Base-by-base conservation (phyloP, 2,888 invertebrate genomes). In the Megamerina dolium region DNA sequence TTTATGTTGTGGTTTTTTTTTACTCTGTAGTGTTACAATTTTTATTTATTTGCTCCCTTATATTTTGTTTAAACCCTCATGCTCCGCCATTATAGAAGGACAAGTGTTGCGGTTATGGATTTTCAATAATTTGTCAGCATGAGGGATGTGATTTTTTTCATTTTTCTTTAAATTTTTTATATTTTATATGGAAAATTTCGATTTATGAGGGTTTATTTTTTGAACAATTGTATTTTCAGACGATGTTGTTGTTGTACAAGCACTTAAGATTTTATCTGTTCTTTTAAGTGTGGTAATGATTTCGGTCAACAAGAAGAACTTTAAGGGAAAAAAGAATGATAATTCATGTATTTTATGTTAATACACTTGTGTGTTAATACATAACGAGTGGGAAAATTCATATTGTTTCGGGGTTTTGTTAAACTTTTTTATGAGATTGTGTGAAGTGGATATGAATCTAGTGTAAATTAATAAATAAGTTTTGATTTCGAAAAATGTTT, bases 31-130 rank as follows among this genome's bases (percentile, higher is more conserved):
- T 56, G 52, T 54, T 53, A 50, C 56, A 49, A 48, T 50, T 53
- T n/a, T 56, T 56, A 52, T 56, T 56, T 54, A 53, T 56, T 52
- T 51, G 45, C 49, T 41, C 43, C 45, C n/a, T n/a, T n/a, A n/a
- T n/a, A n/a, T n/a, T n/a, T n/a, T n/a, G n/a, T n/a, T n/a, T n/a
- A n/a, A n/a, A n/a, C n/a, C n/a, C n/a, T n/a, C n/a, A n/a, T n/a
- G n/a, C n/a, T n/a, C n/a, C 18, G n/a, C 29, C 5, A 13, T 32
- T 34, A 20, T 23, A 48, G 39, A 38, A 29, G 41, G 34, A 36
- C 48, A 50, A 53, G 54, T 50, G 53, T 50, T 53, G 53, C 45
- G 54, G 54, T 51, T 56, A 56, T 56, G 56, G 53, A 44, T 54
- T 54, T 56, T 56, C 56, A 56, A 56, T 53, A 56, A 50, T 49